These are phyloP conservation scores for Drosophila kohkoa DNA, from an alignment of 1,140 invertebrate genomes.

Conservation along the genomic window DNA sequence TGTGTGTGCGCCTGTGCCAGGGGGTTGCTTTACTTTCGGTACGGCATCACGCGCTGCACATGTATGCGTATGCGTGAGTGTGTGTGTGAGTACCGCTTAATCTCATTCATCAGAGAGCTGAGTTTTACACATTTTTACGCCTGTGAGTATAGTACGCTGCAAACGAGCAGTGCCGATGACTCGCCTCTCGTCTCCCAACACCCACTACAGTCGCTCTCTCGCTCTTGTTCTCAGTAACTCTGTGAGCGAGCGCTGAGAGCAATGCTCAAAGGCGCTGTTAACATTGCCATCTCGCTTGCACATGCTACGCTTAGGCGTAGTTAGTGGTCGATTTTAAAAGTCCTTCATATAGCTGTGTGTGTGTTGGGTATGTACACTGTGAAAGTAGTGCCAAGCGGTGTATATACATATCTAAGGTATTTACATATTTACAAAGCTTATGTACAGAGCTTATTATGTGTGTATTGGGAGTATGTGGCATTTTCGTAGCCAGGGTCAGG, in stretches of 20 bases:
- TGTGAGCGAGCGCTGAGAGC: slow-evolving; percentile 34
- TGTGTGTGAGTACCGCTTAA: slow-evolving; percentile 66
- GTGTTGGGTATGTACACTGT: slow-evolving; percentile 54
- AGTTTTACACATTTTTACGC: slow-evolving; percentile 81
- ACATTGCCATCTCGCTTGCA: slow-evolving; percentile 56
- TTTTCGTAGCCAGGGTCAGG: slow-evolving; percentile 72
- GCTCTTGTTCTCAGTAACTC: slow-evolving; percentile 17
- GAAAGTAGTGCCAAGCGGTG: slow-evolving; percentile 71
- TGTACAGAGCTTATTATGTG: slow-evolving; percentile 5
- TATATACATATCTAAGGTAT: slow-evolving; percentile 4
- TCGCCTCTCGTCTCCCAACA: slow-evolving; percentile 17
- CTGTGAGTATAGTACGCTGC: slow-evolving; percentile 72
- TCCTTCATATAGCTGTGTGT: slow-evolving; percentile 62
- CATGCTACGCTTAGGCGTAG: slow-evolving; percentile 40
- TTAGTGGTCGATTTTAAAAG: slow-evolving; percentile 74
- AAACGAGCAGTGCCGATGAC: slow-evolving; percentile 40
- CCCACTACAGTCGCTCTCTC: neutral
- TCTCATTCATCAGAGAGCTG: slow-evolving; percentile 80
- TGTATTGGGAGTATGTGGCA: slow-evolving; percentile 28
- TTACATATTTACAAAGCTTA: slow-evolving; percentile 20
- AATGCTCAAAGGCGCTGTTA: slow-evolving; percentile 56
- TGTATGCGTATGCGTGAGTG: slow-evolving; percentile 28
- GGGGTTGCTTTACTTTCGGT: slow-evolving; percentile 66
- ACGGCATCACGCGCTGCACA: slow-evolving; percentile 32
- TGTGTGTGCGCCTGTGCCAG: slow-evolving; percentile 57